Evolutionary conservation across 2,797 vertebrate species (phyloP).

Genomic region (Paguma larvata): DNA sequence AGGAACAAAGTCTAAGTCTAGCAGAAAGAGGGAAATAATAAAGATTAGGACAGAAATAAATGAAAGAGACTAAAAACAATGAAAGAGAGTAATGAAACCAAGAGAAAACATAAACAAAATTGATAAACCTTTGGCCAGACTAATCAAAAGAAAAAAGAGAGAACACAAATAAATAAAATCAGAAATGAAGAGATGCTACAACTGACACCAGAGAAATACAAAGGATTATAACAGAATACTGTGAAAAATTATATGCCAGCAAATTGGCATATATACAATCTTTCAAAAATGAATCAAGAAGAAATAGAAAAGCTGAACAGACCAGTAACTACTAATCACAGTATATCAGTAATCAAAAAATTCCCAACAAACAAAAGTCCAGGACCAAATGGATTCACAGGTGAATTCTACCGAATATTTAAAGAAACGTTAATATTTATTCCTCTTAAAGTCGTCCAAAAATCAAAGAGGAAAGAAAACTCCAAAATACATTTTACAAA

Average conservation of each 20-base stretch:
- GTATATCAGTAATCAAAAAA: background rate
- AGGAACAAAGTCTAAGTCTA: background rate
- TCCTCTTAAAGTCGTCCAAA: background rate
- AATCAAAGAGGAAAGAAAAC: background rate
- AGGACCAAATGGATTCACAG: background rate
- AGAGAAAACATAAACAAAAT: background rate
- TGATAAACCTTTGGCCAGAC: background rate
- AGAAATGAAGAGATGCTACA: background rate
- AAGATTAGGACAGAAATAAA: background rate
- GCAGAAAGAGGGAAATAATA: background rate
- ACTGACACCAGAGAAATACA: background rate
- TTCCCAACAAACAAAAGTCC: background rate
- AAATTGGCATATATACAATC: background rate
- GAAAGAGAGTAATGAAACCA: background rate
- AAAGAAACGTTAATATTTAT: background rate
- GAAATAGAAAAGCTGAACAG: background rate
- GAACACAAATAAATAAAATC: background rate
- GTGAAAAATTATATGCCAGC: background rate
- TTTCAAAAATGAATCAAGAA: background rate
- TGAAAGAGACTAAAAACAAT: background rate
- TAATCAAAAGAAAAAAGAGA: background rate
- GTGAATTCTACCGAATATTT: background rate
- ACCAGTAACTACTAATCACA: background rate
- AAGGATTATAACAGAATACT: background rate
- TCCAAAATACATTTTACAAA: background rate